These are phyloP conservation scores for Crotalus horridus DNA, from an alignment of 2,113 vertebrate species.

Conservation along the genomic window DNA sequence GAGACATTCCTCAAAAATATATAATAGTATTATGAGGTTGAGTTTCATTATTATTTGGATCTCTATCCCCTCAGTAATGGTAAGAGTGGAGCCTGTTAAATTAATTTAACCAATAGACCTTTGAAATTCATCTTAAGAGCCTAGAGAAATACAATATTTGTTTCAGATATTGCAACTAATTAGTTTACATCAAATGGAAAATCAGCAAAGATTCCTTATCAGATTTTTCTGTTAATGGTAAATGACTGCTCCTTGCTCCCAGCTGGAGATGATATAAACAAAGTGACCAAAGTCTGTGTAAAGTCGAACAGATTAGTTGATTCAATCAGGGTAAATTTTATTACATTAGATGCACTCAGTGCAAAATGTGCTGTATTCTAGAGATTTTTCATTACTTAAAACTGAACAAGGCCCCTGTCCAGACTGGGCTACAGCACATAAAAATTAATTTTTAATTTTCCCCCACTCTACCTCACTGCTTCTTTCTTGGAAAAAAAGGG, in stretches of 20 bases:
- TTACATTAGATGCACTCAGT: not conserved
- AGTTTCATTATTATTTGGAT: not conserved
- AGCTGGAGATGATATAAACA: not conserved
- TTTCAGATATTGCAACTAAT: not conserved
- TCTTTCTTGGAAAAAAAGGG: not conserved
- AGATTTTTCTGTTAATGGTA: not conserved
- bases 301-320: not conserved
- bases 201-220: not conserved
- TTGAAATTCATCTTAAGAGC: not conserved
- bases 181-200: not conserved
- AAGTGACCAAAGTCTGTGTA: not conserved
- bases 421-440: not conserved
- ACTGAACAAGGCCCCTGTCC: not conserved
- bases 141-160: not conserved
- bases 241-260: not conserved
- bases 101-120: not conserved
- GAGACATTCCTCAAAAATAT: not conserved
- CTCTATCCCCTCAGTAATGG: not conserved
- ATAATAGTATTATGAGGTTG: not conserved
- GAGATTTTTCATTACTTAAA: not conserved
- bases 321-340: not conserved
- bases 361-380: not conserved
- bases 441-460: not conserved
- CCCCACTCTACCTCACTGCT: not conserved
- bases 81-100: not conserved